Conservation (phyloP, 2,113 vertebrate species). For the Chaetura pelagica region DNA sequence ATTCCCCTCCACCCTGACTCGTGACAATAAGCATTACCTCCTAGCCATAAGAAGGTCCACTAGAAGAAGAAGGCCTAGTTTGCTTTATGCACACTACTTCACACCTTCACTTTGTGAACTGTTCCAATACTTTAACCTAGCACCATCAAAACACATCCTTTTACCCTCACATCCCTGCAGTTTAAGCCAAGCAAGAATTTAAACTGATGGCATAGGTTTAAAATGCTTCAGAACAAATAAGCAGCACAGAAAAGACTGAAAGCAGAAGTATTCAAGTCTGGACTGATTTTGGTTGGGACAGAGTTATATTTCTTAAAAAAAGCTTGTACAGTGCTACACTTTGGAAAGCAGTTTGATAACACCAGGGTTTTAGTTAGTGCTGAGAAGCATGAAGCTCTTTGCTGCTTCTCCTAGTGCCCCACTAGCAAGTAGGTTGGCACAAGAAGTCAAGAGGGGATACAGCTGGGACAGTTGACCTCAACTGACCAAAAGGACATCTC, state of each 20-base stretch:
- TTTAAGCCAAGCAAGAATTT: neutral
- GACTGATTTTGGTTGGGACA: neutral
- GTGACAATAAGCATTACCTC: neutral
- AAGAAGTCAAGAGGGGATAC: neutral
- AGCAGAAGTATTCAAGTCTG: neutral
- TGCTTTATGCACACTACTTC: neutral
- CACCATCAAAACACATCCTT: neutral
- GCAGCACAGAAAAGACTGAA: neutral
- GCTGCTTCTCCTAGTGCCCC: neutral
- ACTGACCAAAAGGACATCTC: neutral
- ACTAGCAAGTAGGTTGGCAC: neutral
- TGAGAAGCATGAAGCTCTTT: neutral
- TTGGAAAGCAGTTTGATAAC: neutral
- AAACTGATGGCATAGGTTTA: neutral
- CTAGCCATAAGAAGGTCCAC: no score
- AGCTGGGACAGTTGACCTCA: neutral
- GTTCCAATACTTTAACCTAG: neutral
- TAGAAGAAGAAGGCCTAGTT: neutral
- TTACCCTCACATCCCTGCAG: no score
- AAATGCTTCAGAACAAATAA: neutral
- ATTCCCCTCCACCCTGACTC: neutral
- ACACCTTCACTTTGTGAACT: neutral
- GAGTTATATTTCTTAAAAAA: neutral
- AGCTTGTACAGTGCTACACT: accelerated
- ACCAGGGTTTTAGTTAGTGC: neutral